phyloP scores from a whole-genome alignment of 1,140 invertebrate genomes.

The Heliconius congener region DNA sequence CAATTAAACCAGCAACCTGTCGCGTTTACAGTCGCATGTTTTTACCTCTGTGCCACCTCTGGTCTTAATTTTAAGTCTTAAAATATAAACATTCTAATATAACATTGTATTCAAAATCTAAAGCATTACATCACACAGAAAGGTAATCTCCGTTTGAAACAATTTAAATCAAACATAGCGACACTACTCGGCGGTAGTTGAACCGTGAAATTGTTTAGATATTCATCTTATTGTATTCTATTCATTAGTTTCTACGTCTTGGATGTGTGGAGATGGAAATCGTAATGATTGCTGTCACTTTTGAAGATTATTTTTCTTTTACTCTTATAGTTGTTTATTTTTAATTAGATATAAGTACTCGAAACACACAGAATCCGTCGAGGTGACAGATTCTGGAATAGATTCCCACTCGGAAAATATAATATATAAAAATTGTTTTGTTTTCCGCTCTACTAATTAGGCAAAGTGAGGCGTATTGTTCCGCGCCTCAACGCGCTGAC shows the following conservation, averaged over 20 bases:
- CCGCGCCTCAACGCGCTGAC: too few species aligned
- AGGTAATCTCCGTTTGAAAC: background rate
- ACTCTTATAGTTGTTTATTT: background rate
- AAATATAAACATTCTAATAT: too few species aligned
- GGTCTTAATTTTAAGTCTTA: too few species aligned
- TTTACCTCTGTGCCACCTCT: too few species aligned
- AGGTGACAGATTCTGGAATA: too few species aligned
- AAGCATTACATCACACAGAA: background rate
- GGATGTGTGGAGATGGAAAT: background rate
- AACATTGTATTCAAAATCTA: background rate
- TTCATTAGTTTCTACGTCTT: slow-evolving; percentile 12
- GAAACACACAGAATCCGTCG: too few species aligned
- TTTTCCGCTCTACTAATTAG: too few species aligned
- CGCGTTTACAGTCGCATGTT: too few species aligned
- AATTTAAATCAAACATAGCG: background rate
- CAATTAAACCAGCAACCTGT: too few species aligned
- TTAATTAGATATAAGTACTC: background rate
- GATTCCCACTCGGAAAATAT: too few species aligned
- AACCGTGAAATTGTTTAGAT: slow-evolving; percentile 17
- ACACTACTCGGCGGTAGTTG: background rate
- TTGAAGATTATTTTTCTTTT: background rate
- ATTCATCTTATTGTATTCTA: background rate
- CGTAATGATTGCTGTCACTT: background rate
- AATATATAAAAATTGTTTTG: too few species aligned
- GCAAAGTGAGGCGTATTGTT: too few species aligned